These are phyloP conservation scores for Amphiprion clarkii DNA, from an alignment of 2,797 vertebrate genomes.

Conservation along the genomic window DNA sequence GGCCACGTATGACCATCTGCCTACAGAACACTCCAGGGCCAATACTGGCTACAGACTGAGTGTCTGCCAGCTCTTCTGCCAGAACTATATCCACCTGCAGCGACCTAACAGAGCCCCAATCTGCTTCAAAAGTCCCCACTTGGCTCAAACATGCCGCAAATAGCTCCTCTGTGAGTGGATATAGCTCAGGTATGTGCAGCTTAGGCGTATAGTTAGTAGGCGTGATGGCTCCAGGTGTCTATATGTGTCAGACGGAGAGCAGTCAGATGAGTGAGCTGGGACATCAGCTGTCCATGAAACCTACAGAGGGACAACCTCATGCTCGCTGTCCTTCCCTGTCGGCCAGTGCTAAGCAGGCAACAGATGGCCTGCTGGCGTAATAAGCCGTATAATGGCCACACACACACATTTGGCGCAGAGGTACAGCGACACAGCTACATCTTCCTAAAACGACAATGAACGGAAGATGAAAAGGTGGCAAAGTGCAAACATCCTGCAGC, in stretches of 20 bases:
- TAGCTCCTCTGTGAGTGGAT: slow-evolving; percentile 6
- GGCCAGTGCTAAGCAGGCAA: slow-evolving; percentile 67
- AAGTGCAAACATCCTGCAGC: slow-evolving; percentile 28
- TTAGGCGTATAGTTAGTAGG: slow-evolving; percentile 16
- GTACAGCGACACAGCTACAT: slow-evolving; percentile 3
- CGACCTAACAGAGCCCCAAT: slow-evolving; percentile 60
- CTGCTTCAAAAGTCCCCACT: slow-evolving; percentile 46
- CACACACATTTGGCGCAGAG: slow-evolving; percentile 36
- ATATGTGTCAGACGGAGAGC: slow-evolving; percentile 4
- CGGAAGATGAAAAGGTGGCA: slow-evolving; percentile 12
- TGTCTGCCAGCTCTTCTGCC: slow-evolving; percentile 47
- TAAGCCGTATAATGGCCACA: slow-evolving; percentile 60
- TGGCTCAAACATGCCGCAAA: slow-evolving; percentile 24
- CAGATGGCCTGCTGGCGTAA: slow-evolving; percentile 80
- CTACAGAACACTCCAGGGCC: slow-evolving; percentile 25
- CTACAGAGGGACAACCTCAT: slow-evolving; percentile 56
- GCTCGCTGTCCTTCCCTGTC: slow-evolving; percentile 59
- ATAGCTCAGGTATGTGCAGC: not conserved
- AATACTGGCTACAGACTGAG: slow-evolving; percentile 27
- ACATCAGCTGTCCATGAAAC: slow-evolving; percentile 63
- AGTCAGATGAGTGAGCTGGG: slow-evolving; percentile 37
- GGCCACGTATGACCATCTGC: slow-evolving; percentile 55
- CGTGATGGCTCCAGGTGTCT: slow-evolving; percentile 3
- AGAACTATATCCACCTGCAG: slow-evolving; percentile 59
- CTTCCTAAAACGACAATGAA: slow-evolving; percentile 37